Evolutionary conservation across 2,888 invertebrate genomes (phyloP).

Genomic region (Chaitophorus viminalis): DNA sequence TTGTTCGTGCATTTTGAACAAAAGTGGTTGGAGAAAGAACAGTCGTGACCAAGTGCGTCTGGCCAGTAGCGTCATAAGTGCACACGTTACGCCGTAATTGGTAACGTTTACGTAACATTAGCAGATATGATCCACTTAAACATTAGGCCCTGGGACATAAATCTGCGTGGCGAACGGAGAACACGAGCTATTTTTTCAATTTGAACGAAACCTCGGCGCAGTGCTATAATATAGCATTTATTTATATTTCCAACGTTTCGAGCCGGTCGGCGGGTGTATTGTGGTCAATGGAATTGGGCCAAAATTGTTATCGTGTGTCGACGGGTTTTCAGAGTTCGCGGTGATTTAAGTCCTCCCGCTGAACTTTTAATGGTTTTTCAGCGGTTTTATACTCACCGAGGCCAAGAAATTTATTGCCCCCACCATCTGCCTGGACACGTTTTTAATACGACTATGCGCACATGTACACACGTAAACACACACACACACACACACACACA

Average conservation of each 20-base stretch:
- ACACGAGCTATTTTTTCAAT: slow-evolving; percentile 27
- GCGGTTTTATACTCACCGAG: slow-evolving; percentile 34
- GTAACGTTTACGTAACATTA: no score
- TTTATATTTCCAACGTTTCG: slow-evolving; percentile 29
- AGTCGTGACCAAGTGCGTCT: no score
- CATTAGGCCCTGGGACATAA: not conserved
- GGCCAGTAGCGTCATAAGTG: no score
- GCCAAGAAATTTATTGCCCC: slow-evolving; percentile 55
- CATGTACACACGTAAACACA: no score
- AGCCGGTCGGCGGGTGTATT: slow-evolving; percentile 21
- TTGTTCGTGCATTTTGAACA: not conserved
- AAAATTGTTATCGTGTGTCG: slow-evolving; percentile 61
- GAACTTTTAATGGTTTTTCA: slow-evolving; percentile 61
- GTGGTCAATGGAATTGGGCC: slow-evolving; percentile 58
- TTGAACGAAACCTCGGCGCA: slow-evolving; percentile 12
- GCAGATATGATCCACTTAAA: slow-evolving; percentile 17
- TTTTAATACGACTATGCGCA: slow-evolving; percentile 38
- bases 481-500: no score
- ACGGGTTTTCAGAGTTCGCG: slow-evolving; percentile 47
- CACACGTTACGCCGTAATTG: not conserved
- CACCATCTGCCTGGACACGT: slow-evolving; percentile 44
- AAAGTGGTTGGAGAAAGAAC: no score
- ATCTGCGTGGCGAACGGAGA: not conserved
- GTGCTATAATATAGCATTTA: not conserved
- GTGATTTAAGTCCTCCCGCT: slow-evolving; percentile 60